phyloP scores from a whole-genome alignment of 2,888 invertebrate genomes.

The Drosophila mimetica region DNA sequence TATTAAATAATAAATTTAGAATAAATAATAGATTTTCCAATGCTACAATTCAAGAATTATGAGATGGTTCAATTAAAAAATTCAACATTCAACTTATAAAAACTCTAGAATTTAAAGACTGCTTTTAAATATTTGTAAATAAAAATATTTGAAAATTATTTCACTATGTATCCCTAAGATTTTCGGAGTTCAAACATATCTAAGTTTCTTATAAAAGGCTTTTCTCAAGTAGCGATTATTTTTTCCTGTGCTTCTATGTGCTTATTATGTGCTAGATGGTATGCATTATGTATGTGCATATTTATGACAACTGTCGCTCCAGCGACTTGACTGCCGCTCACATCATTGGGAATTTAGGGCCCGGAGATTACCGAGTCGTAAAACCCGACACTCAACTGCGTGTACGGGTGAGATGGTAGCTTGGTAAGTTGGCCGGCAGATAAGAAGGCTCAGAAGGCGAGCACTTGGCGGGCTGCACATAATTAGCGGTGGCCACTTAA shows the following conservation, averaged over 20 bases:
- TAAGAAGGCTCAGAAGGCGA: constrained; percentile 30
- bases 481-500: constrained; percentile 66
- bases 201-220: no score
- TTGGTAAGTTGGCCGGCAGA: constrained; percentile 29
- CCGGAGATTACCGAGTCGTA: constrained; percentile 58
- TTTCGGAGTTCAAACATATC: no score
- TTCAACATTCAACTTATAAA: no score
- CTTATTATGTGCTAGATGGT: constrained; percentile 22
- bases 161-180: no score
- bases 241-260: constrained; percentile 15
- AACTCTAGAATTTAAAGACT: no score
- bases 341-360: constrained; percentile 55
- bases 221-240: no score
- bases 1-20: no score
- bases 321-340: constrained; percentile 36
- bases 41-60: no score
- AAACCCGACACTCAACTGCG: constrained; percentile 49
- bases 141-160: no score
- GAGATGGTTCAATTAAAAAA: no score
- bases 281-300: constrained; percentile 36
- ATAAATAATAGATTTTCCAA: no score
- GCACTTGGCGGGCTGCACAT: constrained; percentile 71
- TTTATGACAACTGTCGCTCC: constrained; percentile 47
- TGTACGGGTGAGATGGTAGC: constrained; percentile 14
- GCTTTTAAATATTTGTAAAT: no score